Evolutionary conservation across 2,888 invertebrate species (phyloP).

Genomic region (Pandemis heparana): DNA sequence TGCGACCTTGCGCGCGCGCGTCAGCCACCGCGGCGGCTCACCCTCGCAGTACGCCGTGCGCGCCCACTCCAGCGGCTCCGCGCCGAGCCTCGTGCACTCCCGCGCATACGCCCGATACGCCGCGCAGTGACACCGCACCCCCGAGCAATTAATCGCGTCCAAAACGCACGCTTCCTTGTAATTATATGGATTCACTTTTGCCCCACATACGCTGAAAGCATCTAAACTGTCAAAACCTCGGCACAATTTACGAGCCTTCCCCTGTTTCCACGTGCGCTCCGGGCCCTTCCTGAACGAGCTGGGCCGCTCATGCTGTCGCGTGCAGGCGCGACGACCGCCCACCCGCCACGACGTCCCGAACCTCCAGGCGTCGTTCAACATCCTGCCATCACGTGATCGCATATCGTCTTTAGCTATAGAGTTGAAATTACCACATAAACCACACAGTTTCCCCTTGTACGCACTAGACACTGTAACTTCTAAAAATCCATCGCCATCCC

Average conservation of each 20-base stretch:
- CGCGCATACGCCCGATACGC: slow-evolving; percentile 95
- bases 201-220: slow-evolving; percentile 91
- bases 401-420: slow-evolving; percentile 94
- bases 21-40: slow-evolving; percentile 70
- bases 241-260: slow-evolving; percentile 80
- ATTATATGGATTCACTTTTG: slow-evolving; percentile 91
- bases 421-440: slow-evolving; percentile 98
- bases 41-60: slow-evolving; percentile 88
- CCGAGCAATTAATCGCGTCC: slow-evolving; percentile 95
- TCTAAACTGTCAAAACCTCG: slow-evolving; percentile 80
- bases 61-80: slow-evolving; percentile 90
- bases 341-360: slow-evolving; percentile 97
- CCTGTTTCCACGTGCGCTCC: slow-evolving; percentile 62
- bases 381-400: slow-evolving; percentile 88
- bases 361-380: slow-evolving; percentile 88
- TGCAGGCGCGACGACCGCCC: slow-evolving; percentile 91
- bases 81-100: slow-evolving; percentile 93
- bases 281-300: slow-evolving; percentile 79
- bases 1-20: slow-evolving; percentile 59
- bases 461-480: slow-evolving; percentile 92
- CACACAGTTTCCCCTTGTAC: slow-evolving; percentile 93
- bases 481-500: slow-evolving; percentile 97
- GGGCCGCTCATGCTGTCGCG: slow-evolving; percentile 84
- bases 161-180: slow-evolving; percentile 94
- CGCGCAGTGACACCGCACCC: slow-evolving; percentile 94